Conservation (phyloP, 2,113 vertebrate genomes). For the Otus sunia region DNA sequence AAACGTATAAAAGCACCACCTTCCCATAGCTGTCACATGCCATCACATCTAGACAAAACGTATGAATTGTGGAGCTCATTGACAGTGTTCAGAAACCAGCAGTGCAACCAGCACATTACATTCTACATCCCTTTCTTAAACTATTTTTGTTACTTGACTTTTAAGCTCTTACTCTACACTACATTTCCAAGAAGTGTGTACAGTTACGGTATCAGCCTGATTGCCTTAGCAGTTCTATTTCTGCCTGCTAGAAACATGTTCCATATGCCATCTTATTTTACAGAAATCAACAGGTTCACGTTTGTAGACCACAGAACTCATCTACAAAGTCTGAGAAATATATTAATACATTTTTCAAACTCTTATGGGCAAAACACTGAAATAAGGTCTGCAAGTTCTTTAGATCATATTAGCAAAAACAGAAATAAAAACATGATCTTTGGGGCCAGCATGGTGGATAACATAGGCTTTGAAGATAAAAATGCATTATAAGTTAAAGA, state of each 20-base stretch:
- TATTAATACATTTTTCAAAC: not conserved
- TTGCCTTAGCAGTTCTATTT: not conserved
- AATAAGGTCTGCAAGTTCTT: not conserved
- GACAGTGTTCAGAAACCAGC: not conserved
- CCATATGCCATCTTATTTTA: not conserved
- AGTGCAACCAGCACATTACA: not conserved
- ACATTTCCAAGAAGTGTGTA: not conserved
- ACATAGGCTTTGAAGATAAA: not conserved
- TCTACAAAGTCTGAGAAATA: not conserved
- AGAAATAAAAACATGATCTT: not conserved
- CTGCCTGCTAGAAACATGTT: not conserved
- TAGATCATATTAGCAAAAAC: not conserved
- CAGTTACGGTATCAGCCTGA: not conserved
- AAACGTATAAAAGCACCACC: not conserved
- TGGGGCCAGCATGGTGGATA: not conserved
- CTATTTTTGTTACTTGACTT: not conserved
- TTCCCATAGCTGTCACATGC: not conserved
- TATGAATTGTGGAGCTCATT: not conserved
- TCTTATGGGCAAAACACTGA: not conserved
- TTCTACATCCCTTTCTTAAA: not conserved
- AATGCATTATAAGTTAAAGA: not conserved
- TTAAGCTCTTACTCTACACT: not conserved
- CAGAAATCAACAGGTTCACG: conserved; percentile 16
- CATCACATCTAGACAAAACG: not conserved
- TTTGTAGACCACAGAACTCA: not conserved